phyloP scores from a whole-genome alignment of 2,113 vertebrate genomes.

The Asarcornis scutulata region DNA sequence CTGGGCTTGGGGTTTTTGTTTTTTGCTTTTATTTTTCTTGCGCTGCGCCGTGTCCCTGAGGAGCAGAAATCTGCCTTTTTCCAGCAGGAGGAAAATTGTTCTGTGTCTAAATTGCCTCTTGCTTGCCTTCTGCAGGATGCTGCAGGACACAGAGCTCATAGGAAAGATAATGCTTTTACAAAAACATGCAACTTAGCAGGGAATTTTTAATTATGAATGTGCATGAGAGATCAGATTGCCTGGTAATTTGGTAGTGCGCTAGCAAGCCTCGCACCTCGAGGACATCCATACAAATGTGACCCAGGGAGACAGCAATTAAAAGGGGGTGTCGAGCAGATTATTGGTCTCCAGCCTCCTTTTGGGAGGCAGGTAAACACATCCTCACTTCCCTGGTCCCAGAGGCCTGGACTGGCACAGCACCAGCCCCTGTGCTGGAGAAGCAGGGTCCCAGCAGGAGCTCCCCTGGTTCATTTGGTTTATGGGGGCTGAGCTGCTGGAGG shows the following conservation, averaged over 20 bases:
- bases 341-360: neutral
- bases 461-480: neutral
- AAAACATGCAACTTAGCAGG: constrained; percentile 30
- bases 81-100: constrained; percentile 55
- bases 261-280: constrained; percentile 2
- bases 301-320: neutral
- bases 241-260: constrained; percentile 17
- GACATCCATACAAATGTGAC: neutral
- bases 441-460: neutral
- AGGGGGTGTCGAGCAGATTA: neutral
- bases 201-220: constrained; percentile 51
- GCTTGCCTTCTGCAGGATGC: constrained; percentile 47
- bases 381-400: neutral
- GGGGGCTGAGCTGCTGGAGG: neutral
- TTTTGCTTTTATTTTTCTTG: neutral
- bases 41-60: constrained; percentile 8
- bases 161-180: constrained; percentile 10
- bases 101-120: constrained; percentile 48
- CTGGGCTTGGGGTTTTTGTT: constrained; percentile 25
- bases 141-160: constrained; percentile 44
- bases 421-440: neutral
- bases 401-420: neutral
- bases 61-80: constrained; percentile 63
- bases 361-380: neutral
- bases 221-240: constrained; percentile 18